Evolutionary conservation across 2,888 invertebrate genomes (phyloP).

Genomic region (Lampropteryx suffumata): DNA sequence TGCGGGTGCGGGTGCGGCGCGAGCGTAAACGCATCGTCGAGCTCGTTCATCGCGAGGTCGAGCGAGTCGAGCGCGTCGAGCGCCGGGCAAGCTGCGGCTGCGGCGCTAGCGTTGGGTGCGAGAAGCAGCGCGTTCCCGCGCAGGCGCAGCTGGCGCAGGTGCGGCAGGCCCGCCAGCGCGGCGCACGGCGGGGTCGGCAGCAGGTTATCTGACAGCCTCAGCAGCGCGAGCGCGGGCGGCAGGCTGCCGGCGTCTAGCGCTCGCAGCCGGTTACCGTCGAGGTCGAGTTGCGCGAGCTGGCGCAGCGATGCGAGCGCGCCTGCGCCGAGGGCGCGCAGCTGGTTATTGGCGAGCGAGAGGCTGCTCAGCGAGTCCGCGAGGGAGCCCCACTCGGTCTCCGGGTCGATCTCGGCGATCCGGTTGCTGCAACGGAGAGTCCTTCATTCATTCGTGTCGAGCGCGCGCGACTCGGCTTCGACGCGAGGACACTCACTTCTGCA

Average conservation of each 20-base stretch:
- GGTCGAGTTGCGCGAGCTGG: slow-evolving; percentile 80
- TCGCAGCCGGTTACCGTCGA: slow-evolving; percentile 87
- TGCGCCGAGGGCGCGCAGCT: slow-evolving; percentile 75
- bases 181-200: slow-evolving; percentile 83
- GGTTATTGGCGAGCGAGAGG: slow-evolving; percentile 90
- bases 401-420: slow-evolving; percentile 76
- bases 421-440: slow-evolving; percentile 81
- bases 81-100: no score
- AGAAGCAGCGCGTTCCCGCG: slow-evolving; percentile 61
- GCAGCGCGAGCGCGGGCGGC: slow-evolving; percentile 83
- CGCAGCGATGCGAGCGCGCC: slow-evolving; percentile 85
- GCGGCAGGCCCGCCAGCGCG: slow-evolving; percentile 68
- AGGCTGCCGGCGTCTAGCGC: slow-evolving; percentile 79
- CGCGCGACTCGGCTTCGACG: neutral
- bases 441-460: neutral
- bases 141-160: slow-evolving; percentile 85
- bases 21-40: slow-evolving; percentile 85
- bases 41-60: slow-evolving; percentile 90
- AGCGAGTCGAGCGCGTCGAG: slow-evolving; percentile 87
- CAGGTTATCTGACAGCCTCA: slow-evolving; percentile 86
- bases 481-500: slow-evolving; percentile 87
- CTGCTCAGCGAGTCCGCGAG: slow-evolving; percentile 87
- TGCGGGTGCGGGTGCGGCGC: slow-evolving; percentile 86
- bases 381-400: slow-evolving; percentile 86
- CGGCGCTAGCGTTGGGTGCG: neutral